Evolutionary conservation across 2,888 invertebrate species (phyloP), one percentile per base, ranked within the genome.

Genomic region (Phragmatobia fuliginosa): DNA sequence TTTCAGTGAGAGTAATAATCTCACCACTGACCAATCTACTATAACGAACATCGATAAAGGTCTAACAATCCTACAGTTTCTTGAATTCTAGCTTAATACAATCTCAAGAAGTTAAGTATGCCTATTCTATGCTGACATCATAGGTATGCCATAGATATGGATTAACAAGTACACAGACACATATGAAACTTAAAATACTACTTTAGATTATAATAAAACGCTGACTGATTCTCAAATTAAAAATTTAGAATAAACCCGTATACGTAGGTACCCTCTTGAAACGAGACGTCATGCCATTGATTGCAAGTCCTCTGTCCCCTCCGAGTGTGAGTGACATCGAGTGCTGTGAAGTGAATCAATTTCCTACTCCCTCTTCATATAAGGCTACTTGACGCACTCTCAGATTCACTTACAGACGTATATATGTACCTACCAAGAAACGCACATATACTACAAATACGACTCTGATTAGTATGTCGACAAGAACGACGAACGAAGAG

Each of bases 291-390:
- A 36, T 59, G 32, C 65, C 31, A 38, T 61, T 61, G 71, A 74
- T 28, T 60, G 63, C 72, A 66, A 68, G 72, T 74, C 67, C 67
- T 70, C 73, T 66, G 80, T 77, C 82, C 75, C 82, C 72, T 63
- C 71, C 62, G 64, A 65, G 71, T 71, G 70, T 59, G 75, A 80
- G 69, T 80, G 80, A 81, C 80, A 80, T 77, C 64, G 69, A 81
- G 79, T 67, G 68, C 58, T 41, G 58, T 31, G 41, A 36, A 66
- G 67, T 67, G 77, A 81, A 79, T 79, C 80, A 79, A 81, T 80
- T 79, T 77, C 80, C 82, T 81, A 72, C 28, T 38, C 66, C 52
- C n/a, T 33, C 5, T 28, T 32, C 45, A 14, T 31, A 33, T 38
- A 60, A 58, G 33, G 45, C 58, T 63, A 72, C 62, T 66, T 56